Conservation (phyloP, 2,797 vertebrate species). For the Crocidura indochinensis region DNA sequence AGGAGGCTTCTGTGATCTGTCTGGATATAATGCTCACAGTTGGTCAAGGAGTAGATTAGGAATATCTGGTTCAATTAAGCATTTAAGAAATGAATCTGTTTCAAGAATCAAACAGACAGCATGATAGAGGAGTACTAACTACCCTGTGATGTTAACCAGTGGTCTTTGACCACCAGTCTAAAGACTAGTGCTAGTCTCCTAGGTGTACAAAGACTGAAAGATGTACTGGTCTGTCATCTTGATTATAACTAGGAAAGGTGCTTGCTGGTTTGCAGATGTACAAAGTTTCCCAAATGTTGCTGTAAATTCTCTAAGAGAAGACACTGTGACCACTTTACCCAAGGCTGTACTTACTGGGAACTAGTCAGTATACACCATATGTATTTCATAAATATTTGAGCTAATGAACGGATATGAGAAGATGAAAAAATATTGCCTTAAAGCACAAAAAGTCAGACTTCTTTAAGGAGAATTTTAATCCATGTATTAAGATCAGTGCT, state of each 20-base stretch:
- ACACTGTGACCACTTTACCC: slow-evolving; percentile 35
- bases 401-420: slow-evolving; percentile 38
- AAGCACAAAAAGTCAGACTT: slow-evolving; percentile 34
- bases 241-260: too few species aligned
- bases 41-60: slow-evolving; percentile 38
- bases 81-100: slow-evolving; percentile 1
- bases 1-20: neutral
- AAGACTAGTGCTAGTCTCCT: too few species aligned
- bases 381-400: slow-evolving; percentile 58
- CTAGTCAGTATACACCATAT: neutral
- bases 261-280: too few species aligned
- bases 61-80: slow-evolving; percentile 24
- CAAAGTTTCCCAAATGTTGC: neutral
- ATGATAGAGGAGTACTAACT: slow-evolving; percentile 9
- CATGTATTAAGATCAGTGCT: slow-evolving; percentile 25
- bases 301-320: slow-evolving; percentile 50
- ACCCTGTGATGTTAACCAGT: too few species aligned
- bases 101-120: slow-evolving; percentile 10
- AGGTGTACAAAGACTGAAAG: too few species aligned
- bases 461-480: slow-evolving; percentile 19
- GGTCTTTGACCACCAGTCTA: too few species aligned
- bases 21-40: neutral
- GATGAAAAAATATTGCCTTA: slow-evolving; percentile 34
- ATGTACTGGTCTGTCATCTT: too few species aligned
- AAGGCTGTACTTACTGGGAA: slow-evolving; percentile 20